These are phyloP conservation scores for Sphecodes monilicornis DNA, from an alignment of 2,888 invertebrate genomes.

Conservation along the genomic window DNA sequence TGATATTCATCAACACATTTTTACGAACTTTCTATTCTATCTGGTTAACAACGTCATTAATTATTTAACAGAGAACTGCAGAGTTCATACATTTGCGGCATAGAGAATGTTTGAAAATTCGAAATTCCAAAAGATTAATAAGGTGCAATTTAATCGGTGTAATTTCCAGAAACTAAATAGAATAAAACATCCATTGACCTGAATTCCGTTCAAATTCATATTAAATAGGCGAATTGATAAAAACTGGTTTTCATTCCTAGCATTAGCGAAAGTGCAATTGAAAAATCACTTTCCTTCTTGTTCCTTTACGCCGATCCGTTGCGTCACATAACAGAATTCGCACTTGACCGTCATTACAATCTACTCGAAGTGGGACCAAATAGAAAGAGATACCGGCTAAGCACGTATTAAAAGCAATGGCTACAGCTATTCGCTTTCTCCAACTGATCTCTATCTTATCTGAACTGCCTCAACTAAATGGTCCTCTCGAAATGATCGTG, in stretches of 20 bases:
- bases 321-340: constrained; percentile 31
- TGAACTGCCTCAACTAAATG: not conserved
- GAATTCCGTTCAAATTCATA: not conserved
- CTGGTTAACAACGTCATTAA: not conserved
- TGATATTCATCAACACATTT: not conserved
- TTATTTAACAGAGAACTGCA: not conserved
- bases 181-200: not conserved
- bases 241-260: not conserved
- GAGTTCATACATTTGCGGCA: too few relatives aligned
- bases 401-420: not conserved
- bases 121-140: not conserved
- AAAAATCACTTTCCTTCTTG: constrained; percentile 43
- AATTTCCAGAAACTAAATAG: not conserved
- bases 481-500: not conserved
- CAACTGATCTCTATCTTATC: not conserved
- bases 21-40: constrained; percentile 3
- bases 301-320: constrained; percentile 22
- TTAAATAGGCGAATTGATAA: not conserved
- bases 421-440: not conserved
- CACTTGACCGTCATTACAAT: constrained; percentile 20
- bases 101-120: not conserved
- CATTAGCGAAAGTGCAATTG: constrained; percentile 21
- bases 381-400: not conserved
- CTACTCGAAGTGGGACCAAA: not conserved
- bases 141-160: not conserved